phyloP scores from a whole-genome alignment of 2,888 invertebrate species.

The Tineola bisselliella region DNA sequence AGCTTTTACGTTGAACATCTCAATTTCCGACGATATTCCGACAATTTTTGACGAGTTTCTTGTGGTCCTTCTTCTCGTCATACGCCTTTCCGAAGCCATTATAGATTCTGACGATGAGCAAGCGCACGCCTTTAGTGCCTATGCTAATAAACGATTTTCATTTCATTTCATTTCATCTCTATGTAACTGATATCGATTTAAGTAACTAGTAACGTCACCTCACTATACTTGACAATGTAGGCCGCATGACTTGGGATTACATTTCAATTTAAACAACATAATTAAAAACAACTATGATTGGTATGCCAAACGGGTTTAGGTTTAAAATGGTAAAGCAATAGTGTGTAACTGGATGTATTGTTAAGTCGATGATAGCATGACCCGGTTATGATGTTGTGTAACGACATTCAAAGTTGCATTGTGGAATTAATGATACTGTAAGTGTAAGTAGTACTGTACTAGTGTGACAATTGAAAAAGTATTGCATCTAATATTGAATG shows the following conservation, averaged over 20 bases:
- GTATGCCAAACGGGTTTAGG: background rate
- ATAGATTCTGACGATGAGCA: too few species aligned
- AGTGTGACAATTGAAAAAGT: background rate
- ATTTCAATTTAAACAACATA: background rate
- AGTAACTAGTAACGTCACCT: background rate
- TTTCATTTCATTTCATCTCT: too few species aligned
- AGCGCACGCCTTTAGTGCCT: too few species aligned
- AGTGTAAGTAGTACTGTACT: background rate
- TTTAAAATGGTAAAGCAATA: background rate
- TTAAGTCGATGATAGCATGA: conserved; percentile 6
- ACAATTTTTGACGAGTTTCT: too few species aligned
- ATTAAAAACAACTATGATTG: background rate
- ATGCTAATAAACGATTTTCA: too few species aligned
- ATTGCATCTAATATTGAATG: too few species aligned
- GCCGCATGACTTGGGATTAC: background rate
- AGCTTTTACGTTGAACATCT: too few species aligned
- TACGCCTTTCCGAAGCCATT: too few species aligned
- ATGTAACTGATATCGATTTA: background rate
- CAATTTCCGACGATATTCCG: too few species aligned
- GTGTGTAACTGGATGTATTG: background rate
- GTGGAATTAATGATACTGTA: background rate
- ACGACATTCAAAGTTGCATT: conserved; percentile 8
- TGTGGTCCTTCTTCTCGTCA: too few species aligned
- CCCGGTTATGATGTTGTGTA: conserved; percentile 8
- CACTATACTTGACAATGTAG: background rate